These are phyloP conservation scores for Phataginus tetradactyla DNA, from an alignment of 2,797 vertebrate species.

Conservation along the genomic window DNA sequence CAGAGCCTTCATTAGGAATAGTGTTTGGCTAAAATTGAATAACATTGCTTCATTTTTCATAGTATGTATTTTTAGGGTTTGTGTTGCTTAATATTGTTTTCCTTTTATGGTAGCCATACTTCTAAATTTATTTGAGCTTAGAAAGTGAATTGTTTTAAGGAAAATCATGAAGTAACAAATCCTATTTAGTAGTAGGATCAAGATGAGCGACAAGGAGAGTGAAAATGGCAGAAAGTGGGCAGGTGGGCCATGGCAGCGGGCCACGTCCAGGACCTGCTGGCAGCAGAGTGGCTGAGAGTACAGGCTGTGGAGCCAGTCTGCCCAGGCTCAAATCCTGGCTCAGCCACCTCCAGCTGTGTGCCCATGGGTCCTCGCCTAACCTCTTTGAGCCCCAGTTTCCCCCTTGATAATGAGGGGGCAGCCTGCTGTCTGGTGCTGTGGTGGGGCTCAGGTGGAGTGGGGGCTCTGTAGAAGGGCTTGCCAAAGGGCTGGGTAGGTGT, in stretches of 20 bases:
- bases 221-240: neutral
- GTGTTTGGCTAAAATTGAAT: neutral
- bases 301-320: neutral
- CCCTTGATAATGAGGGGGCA: neutral
- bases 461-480: neutral
- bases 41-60: neutral
- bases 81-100: neutral
- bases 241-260: rapidly evolving
- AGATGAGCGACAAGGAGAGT: neutral
- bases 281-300: neutral
- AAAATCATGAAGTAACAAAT: neutral
- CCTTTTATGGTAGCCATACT: neutral
- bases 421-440: neutral
- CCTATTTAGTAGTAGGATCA: no score
- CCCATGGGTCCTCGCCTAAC: rapidly evolving
- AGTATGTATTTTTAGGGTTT: neutral
- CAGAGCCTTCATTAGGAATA: neutral
- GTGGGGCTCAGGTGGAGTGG: neutral
- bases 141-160: neutral
- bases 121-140: neutral
- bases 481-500: rapidly evolving
- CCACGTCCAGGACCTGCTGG: neutral
- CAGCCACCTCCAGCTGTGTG: neutral
- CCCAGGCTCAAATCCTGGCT: neutral
- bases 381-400: neutral